Conservation (phyloP, 2,113 vertebrate genomes). For the Dryoscopus gambensis region DNA sequence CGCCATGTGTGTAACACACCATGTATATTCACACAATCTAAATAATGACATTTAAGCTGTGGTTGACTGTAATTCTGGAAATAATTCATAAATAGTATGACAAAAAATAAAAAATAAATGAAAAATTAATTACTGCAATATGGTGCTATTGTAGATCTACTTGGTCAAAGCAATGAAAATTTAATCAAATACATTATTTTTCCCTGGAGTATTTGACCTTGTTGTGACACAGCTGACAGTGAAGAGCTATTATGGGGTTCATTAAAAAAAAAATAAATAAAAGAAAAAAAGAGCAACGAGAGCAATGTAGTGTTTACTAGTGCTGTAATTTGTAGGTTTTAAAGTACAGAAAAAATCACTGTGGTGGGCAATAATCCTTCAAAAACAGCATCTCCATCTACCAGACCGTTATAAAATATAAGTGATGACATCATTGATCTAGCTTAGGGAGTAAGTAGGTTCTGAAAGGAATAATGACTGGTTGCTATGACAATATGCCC, state of each 20-base stretch:
- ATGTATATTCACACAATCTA: background rate
- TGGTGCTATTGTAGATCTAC: slow-evolving; percentile 39
- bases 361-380: slow-evolving; percentile 57
- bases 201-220: slow-evolving; percentile 77
- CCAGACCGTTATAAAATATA: slow-evolving; percentile 69
- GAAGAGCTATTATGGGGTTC: slow-evolving; percentile 53
- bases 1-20: background rate
- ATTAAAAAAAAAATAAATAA: background rate
- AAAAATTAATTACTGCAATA: slow-evolving; percentile 27
- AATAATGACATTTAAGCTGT: background rate
- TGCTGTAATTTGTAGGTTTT: slow-evolving; percentile 42
- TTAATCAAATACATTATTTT: slow-evolving; percentile 66
- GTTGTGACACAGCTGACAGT: slow-evolving; percentile 71
- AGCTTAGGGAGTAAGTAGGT: slow-evolving; percentile 84
- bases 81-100: background rate
- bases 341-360: slow-evolving; percentile 47
- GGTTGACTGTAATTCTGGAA: background rate
- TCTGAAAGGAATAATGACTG: slow-evolving; percentile 86
- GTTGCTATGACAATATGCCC: slow-evolving; percentile 95
- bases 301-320: slow-evolving; percentile 46
- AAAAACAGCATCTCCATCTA: slow-evolving; percentile 60
- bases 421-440: slow-evolving; percentile 88
- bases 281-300: background rate
- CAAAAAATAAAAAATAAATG: slow-evolving; percentile 29
- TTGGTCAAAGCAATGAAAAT: slow-evolving; percentile 61